Percentiles rank a stretch among this genome's conserved stretches.
These are phyloP conservation scores for Siniperca undulata DNA, from an alignment of 2,797 vertebrate species.

Conservation along the genomic window DNA sequence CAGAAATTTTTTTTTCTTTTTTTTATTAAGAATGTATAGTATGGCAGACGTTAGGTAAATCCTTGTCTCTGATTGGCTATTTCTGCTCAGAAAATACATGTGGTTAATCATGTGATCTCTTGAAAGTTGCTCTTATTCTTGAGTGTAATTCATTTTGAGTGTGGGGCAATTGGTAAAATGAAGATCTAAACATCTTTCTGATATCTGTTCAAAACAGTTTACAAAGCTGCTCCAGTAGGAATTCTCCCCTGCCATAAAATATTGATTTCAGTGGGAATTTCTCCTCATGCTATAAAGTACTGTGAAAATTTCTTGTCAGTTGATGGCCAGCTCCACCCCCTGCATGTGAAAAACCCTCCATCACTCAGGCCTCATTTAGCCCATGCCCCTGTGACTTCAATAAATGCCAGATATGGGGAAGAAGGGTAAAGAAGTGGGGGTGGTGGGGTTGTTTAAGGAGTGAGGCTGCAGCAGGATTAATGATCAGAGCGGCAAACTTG, in stretches of 20 bases:
- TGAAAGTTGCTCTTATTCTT: background rate
- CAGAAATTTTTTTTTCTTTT: background rate
- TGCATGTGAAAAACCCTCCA: conserved; percentile 53
- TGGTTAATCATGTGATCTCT: background rate
- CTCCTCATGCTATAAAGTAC: conserved; percentile 16
- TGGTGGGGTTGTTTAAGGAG: conserved; percentile 57
- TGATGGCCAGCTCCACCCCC: conserved; percentile 30
- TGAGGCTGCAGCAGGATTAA: conserved; percentile 75
- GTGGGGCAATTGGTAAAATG: too few relatives aligned
- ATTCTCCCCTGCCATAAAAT: conserved; percentile 18
- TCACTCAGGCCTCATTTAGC: conserved; percentile 67
- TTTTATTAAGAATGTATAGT: background rate
- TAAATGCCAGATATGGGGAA: conserved; percentile 55
- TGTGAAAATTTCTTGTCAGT: conserved; percentile 17
- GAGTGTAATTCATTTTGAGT: background rate
- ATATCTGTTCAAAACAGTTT: conserved; percentile 19
- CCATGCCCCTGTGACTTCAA: conserved; percentile 49
- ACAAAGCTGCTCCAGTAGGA: conserved; percentile 13
- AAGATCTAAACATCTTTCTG: conserved; percentile 14
- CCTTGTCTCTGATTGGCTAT: background rate
- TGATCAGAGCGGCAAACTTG: conserved; percentile 72
- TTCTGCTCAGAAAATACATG: background rate
- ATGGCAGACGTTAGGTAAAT: background rate
- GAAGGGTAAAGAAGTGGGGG: conserved; percentile 23
- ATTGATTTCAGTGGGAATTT: conserved; percentile 53